Percentiles rank a stretch among this genome's conserved stretches.
Conservation (phyloP, 2,113 vertebrate genomes). For the Donacobius atricapilla region DNA sequence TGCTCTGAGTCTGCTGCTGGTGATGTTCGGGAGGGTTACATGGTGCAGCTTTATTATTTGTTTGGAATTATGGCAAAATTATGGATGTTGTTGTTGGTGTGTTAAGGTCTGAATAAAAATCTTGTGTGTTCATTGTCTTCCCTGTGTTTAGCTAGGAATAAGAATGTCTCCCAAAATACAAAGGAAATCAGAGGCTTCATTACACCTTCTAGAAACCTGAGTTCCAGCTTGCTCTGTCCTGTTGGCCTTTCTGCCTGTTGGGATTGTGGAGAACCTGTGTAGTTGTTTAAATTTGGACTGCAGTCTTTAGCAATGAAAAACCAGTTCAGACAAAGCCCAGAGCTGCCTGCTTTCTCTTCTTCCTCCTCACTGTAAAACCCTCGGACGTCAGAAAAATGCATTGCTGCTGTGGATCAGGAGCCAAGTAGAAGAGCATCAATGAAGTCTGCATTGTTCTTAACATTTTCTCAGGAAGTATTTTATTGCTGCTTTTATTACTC, state of each 20-base stretch:
- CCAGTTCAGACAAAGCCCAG: neutral
- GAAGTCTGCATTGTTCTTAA: neutral
- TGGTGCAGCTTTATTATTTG: neutral
- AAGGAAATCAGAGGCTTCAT: neutral
- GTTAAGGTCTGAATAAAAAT: neutral
- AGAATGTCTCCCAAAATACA: neutral
- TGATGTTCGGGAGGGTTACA: neutral
- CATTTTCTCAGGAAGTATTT: conserved; percentile 21
- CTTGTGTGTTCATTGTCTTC: neutral
- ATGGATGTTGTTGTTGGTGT: neutral
- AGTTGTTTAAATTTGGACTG: neutral
- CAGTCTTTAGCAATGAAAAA: neutral
- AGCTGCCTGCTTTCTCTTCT: neutral
- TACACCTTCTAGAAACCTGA: neutral
- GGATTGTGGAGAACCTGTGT: neutral
- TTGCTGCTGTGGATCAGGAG: neutral
- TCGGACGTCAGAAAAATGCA: neutral
- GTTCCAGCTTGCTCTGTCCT: neutral
- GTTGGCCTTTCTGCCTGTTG: neutral
- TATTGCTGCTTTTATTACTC: conserved; percentile 18
- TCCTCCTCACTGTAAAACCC: neutral
- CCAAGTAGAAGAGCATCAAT: neutral
- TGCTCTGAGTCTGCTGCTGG: neutral
- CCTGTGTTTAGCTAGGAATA: neutral
- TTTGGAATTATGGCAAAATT: neutral